Conservation (phyloP, 1,140 invertebrate genomes). For the Scaptomyza graminum region DNA sequence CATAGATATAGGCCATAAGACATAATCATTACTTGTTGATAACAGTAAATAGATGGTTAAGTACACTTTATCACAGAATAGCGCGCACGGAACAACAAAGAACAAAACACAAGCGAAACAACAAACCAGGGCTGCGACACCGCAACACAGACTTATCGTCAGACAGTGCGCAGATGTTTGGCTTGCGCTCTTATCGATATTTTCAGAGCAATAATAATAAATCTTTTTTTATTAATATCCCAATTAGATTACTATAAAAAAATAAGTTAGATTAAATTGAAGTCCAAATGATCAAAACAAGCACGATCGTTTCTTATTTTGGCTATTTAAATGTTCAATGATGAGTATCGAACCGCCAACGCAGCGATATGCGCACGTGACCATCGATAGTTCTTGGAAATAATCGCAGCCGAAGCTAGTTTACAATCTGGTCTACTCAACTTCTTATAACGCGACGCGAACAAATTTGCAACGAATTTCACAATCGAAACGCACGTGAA, state of each 20-base stretch:
- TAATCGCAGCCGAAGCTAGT: constrained; percentile 25
- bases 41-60: constrained; percentile 66
- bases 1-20: constrained; percentile 24
- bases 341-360: background rate
- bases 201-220: no score
- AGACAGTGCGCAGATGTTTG: constrained; percentile 11
- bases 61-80: constrained; percentile 76
- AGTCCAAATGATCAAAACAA: background rate
- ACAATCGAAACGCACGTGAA: constrained; percentile 18
- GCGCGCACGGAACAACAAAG: constrained; percentile 61
- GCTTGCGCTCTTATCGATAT: constrained; percentile 21
- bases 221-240: background rate
- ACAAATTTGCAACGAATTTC: constrained; percentile 35
- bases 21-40: constrained; percentile 58
- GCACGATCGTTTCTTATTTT: no score
- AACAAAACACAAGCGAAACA: constrained; percentile 50
- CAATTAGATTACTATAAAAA: no score
- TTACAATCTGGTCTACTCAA: constrained; percentile 10
- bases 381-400: constrained; percentile 28
- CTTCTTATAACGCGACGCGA: constrained; percentile 26
- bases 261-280: background rate
- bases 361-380: background rate
- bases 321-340: background rate
- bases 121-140: constrained; percentile 32
- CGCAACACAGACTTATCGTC: constrained; percentile 10